Evolutionary conservation across 2,797 vertebrate species (phyloP), one percentile per base, ranked within the genome.

Genomic region (Pseudochaenichthys georgianus): DNA sequence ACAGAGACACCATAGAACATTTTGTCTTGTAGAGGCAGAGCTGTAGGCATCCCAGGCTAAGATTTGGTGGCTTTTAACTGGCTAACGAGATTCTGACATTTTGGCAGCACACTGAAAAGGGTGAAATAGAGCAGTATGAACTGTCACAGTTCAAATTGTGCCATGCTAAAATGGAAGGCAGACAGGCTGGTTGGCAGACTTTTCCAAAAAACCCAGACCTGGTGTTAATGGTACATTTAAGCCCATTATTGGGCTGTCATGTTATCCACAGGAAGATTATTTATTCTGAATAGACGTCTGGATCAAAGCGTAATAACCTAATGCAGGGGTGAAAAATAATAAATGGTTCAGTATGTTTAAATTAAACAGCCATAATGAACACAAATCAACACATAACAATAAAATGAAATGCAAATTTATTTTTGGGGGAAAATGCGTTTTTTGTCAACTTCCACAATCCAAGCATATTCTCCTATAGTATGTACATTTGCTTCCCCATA

Each of bases 61-160:
- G 81, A 85, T 88, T 77, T 88, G 78, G 89, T 86, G 81, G 81
- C 81, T 88, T 81, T 87, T 87, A 77, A 90, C 71, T 77, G 64
- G 75, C 87, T 91, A 91, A 93, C 73, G 48, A 92, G 87, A 89
- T 84, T 87, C 78, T 81, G 91, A 90, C 82, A 85, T 89, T 75
- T 90, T 93, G 91, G 89, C 93, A 92, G 85, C 50, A 47, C 67
- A 77, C 70, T 86, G 87, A 91, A 90, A 82, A 66, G 87, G 83
- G 70, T 75, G 86, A 91, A 90, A 89, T 84, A 70, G 74, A 86
- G 70, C 82, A 71, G 80, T 84, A 64, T 85, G 84, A 91, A 88
- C 78, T 86, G 88, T 87, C 87, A 90, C 83, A 75, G 75, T 82
- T 90, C 82, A 90, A 88, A 86, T 71, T 83, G 79, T 10, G 71